Base-by-base conservation (phyloP, 2,888 invertebrate species). In the Julus scandinavius region DNA sequence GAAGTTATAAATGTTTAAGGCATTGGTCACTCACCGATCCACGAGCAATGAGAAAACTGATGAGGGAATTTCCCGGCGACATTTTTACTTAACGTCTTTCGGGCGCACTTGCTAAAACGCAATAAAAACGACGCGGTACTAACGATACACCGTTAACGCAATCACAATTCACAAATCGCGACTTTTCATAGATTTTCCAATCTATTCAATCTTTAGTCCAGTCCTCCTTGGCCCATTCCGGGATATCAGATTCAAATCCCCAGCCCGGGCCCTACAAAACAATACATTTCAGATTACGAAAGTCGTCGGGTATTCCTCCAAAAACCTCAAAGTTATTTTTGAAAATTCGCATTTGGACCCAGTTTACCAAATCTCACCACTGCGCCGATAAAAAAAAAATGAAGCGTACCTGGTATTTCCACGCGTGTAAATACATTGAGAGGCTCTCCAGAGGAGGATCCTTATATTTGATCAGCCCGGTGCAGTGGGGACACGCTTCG, bases 381-480 rank as follows among this genome's bases (percentile, higher is more conserved):
- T n/a, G n/a, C n/a, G 45, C 7, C 45, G 45, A 45, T 45, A 45
- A 45, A 94, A 95, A 95, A 95, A 92, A 97, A 97, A 91, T 96
- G 96, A 96, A 97, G 97, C 90, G 89, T 89, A 92, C 92, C 90
- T 91, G 90, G 89, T 93, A 93, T 40, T 90, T 90, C 88, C 92
- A 91, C 50, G 98, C 98, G 93, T 99, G 99, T 85, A 99, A 94
- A 93, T 97, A 99, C 97, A 99, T 97, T 90, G 98, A 96, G 89
- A 99, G 94, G 92, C 98, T 97, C 90, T 96, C 95, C 0, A 97
- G 97, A 90, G 96, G 95, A 0, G 99, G 98, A 93, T 99, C 98
- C 90, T 96, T 94, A 93, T 97, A 98, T 89, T 96, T 94, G 89
- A 97, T 96, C 93, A 97, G 96, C 93, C 98, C 96, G 93, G 97